Conservation (phyloP, 2,888 invertebrate species). For the Hyposoter didymator region DNA sequence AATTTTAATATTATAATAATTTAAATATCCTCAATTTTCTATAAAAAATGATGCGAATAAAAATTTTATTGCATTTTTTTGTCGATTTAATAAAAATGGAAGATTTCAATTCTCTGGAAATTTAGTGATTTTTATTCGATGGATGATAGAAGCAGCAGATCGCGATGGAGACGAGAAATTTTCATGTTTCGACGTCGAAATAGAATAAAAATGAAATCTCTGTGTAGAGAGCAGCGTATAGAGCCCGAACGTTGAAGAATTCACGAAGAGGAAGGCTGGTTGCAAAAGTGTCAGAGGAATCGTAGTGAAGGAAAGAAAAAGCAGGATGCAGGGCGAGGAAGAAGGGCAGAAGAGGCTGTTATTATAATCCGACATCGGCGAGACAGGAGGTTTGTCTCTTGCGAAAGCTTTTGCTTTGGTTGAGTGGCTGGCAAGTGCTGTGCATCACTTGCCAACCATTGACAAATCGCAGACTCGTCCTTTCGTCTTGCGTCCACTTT, state of each 20-base stretch:
- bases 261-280: slow-evolving; percentile 10
- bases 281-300: slow-evolving; percentile 25
- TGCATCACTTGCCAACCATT: slow-evolving; percentile 71
- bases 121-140: neutral
- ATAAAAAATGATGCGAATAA: too few relatives aligned
- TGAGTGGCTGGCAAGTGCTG: slow-evolving; percentile 70
- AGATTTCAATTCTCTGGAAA: neutral
- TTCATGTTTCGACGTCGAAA: slow-evolving; percentile 17
- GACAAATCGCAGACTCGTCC: slow-evolving; percentile 57
- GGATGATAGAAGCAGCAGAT: neutral
- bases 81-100: neutral
- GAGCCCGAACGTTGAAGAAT: neutral
- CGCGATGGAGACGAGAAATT: slow-evolving; percentile 13
- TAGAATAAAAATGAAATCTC: neutral
- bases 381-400: slow-evolving; percentile 69
- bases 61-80: neutral
- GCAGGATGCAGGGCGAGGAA: neutral
- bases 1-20: too few relatives aligned
- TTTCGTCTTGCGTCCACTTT: slow-evolving; percentile 27
- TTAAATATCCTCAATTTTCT: too few relatives aligned
- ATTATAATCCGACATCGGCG: slow-evolving; percentile 74
- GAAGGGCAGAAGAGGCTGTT: slow-evolving; percentile 49
- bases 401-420: slow-evolving; percentile 59
- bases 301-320: slow-evolving; percentile 27
- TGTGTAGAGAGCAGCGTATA: neutral